Evolutionary conservation across 1,140 invertebrate species (phyloP).

Genomic region (Physella acuta): DNA sequence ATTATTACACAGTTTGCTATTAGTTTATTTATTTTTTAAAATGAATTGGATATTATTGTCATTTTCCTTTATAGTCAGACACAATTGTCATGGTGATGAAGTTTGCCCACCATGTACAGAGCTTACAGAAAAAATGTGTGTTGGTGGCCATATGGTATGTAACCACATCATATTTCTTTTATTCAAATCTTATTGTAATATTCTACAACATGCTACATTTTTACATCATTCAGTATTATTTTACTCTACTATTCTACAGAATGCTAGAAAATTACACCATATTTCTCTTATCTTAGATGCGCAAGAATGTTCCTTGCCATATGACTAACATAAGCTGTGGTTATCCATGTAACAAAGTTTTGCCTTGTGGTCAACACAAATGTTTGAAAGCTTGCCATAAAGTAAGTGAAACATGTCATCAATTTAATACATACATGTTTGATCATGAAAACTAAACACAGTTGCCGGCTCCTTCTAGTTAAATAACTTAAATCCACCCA

Average conservation of each 20-base stretch:
- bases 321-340: constrained; percentile 88
- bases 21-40: constrained; percentile 7
- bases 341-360: constrained; percentile 75
- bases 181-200: too few species aligned
- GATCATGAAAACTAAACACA: too few species aligned
- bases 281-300: constrained; percentile 60
- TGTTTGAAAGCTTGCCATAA: constrained; percentile 77
- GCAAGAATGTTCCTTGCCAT: constrained; percentile 87
- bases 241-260: too few species aligned
- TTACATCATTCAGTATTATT: too few species aligned
- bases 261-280: too few species aligned
- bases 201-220: too few species aligned
- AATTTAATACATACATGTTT: too few species aligned
- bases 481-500: too few species aligned
- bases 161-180: too few species aligned
- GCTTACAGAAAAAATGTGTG: constrained; percentile 83
- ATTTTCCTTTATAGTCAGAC: constrained; percentile 44
- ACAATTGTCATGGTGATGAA: constrained; percentile 71
- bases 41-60: constrained; percentile 1
- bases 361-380: constrained; percentile 78
- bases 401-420: constrained; percentile 45
- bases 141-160: constrained; percentile 82
- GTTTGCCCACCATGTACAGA: constrained; percentile 91
- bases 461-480: too few species aligned
- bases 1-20: neutral